Evolutionary conservation across 2,888 invertebrate species (phyloP), one percentile per base, ranked within the genome.

Genomic region (Andrena hattorfiana): DNA sequence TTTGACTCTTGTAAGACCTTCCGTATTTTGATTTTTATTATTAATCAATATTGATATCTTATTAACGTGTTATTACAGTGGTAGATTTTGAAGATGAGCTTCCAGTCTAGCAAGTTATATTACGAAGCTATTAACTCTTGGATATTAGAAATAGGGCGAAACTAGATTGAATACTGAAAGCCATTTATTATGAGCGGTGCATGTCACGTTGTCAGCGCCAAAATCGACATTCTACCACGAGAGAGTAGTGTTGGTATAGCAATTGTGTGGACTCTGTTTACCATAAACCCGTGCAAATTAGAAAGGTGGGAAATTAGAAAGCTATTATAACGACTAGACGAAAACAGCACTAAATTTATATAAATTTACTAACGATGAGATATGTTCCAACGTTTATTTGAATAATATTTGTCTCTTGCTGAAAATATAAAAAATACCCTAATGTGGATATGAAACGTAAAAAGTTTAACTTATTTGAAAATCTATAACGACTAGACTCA

Each of bases 121-220:
- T 59, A 51, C 66, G 48, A 70, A 82, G 75, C 60, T 60, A 82
- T 82, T 75, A 82, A 35, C 48, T 56, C 54, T 51, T 42, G 66
- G 35, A 70, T 26, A 48, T 51, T 66, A 60, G 49, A 16, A 66
- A 66, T 74, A 59, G 82, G 69, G 68, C 74, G 60, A 82, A 82
- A 82, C 75, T 75, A 64, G 70, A 82, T 82, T 66, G 81, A 82
- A 60, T 69, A 56, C 49, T 56, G 35, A 81, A 72, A 81, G 56
- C 81, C 64, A 59, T 59, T 70, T 70, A 70, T 70, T 70, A 70
- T 70, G 51, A 63, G 62, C 63, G 63, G 26, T 42, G 63, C 51
- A 63, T 30, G 72, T 63, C 51, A 32, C n/a, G 71, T 32, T 35
- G 23, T 32, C 72, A 63, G 51, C 20, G 72, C 32, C 32, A 63